Base-by-base conservation (phyloP, 2,113 vertebrate genomes). In the Lycaon pictus region DNA sequence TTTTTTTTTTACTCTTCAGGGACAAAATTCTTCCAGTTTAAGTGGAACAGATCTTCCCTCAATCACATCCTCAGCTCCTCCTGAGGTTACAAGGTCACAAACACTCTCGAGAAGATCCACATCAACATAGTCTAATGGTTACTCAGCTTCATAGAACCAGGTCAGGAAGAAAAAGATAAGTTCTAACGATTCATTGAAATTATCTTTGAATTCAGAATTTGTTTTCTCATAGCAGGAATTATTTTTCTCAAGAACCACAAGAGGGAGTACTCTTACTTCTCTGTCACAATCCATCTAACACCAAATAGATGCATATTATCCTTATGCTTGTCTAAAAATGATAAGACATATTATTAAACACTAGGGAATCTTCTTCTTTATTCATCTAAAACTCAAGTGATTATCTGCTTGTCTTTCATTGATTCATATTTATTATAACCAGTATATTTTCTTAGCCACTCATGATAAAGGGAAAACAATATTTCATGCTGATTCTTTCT, bases 211-310 rank as follows among this genome's bases (percentile, higher is more conserved):
- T 92, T 4, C 32, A 48, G 56, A 93, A 79, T 93, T 80, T 71
- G 8, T 74, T 81, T 96, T 88, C 71, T 92, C 9, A 23, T 5
- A 72, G 67, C 83, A 82, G 29, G 56, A 62, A 96, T 92, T 87
- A 82, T 88, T 97, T 96, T 95, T 81, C 96, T 95, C 43, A 90
- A 82, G 58, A 92, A 96, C 98, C 98, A 98, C 98, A 98, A 98
- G 98, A 98, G 98, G 98, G 97, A 97, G 97, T 96, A 67, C 94
- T 96, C 63, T 96, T 90, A 95, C 98, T 88, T 97, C 96, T 95
- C 77, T 97, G 92, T 92, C 74, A 71, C 55, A 51, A 60, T 71
- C 77, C 29, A 48, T 76, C 89, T 85, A 32, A 37, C 71, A 81
- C 15, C 7, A 82, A 80, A 92, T 29, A 90, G 65, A 92, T 76